phyloP scores from a whole-genome alignment of 2,797 vertebrate genomes.

The Poeciliopsis gracilis region DNA sequence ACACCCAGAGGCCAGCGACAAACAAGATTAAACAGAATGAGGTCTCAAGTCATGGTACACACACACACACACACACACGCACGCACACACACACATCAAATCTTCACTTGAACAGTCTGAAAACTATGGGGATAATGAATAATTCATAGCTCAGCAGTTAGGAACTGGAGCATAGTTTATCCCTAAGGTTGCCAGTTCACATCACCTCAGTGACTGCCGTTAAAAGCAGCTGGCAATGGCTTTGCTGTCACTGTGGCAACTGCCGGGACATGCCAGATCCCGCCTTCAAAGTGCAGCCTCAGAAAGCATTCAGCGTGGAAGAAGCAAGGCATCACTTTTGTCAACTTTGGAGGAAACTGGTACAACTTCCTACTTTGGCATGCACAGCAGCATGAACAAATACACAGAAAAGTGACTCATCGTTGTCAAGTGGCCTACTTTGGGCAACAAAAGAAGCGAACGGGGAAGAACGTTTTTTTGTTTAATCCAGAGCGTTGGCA shows the following conservation, averaged over 20 bases:
- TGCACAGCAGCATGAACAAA: constrained; percentile 21
- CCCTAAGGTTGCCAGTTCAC: constrained; percentile 46
- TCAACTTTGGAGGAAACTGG: constrained; percentile 26
- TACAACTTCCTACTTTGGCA: constrained; percentile 35
- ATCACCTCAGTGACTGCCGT: constrained; percentile 37
- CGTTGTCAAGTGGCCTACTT: constrained; percentile 49
- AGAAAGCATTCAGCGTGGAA: constrained; percentile 7
- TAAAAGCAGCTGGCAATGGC: constrained; percentile 43
- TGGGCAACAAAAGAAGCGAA: constrained; percentile 30
- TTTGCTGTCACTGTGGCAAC: constrained; percentile 29
- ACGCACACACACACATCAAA: constrained; percentile 11
- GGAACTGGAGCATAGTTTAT: constrained; percentile 68
- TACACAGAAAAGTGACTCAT: constrained; percentile 46
- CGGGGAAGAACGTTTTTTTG: constrained; percentile 46
- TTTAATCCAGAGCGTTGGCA: constrained; percentile 33
- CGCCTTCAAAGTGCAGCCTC: constrained; percentile 10
- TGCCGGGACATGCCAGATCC: constrained; percentile 24
- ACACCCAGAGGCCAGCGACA: constrained; percentile 34
- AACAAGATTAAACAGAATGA: constrained; percentile 32
- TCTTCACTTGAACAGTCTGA: constrained; percentile 43
- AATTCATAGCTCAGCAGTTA: constrained; percentile 71
- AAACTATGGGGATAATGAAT: constrained; percentile 61
- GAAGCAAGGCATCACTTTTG: constrained; percentile 2
- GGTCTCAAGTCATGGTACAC: not conserved
- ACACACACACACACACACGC: constrained; percentile 11